Evolutionary conservation across 2,797 vertebrate genomes (phyloP), one percentile per base, ranked within the genome.

Genomic region (Rhinatrema bivittatum): DNA sequence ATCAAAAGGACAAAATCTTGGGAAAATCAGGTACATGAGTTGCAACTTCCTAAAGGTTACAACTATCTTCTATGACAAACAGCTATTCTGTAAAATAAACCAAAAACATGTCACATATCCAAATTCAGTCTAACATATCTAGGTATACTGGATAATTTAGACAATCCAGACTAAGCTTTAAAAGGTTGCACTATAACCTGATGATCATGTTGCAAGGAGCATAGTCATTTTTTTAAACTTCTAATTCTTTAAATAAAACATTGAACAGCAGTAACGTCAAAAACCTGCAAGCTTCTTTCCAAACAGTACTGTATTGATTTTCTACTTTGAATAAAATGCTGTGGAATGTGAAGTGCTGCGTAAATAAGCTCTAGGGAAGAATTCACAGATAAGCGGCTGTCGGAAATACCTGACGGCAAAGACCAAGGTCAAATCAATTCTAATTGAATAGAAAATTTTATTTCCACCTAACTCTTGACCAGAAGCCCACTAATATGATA

Each of bases 351-450:
- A 39, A 37, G n/a, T n/a, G n/a, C n/a, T n/a, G n/a, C n/a, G n/a
- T n/a, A 46, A 53, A 54, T n/a, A 39, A 54, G 23, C 8, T 39
- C 2, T 14, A 29, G 4, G 11, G 30, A 56, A 36, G 10, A 23
- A 33, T 13, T 24, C 4, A 33, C 7, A 22, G 12, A 29, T n/a
- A 34, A 39, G 11, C 5, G 2, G 5, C 32, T 25, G 30, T 2
- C 20, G 29, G 10, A 22, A 29, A 42, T 32, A 20, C 5, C 6
- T 16, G 9, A 26, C 46, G n/a, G 3, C 17, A 45, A 17, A 5
- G 5, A 20, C 17, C 1, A 10, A 3, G 13, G 35, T 43, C 41
- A 16, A 14, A 12, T 15, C 7, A 33, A 30, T 4, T 20, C 14
- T 32, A 56, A 56, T 7, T 17, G 14, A 40, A 41, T 7, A 18